phyloP scores from a whole-genome alignment of 2,113 vertebrate species.

The Lipophrys pholis region DNA sequence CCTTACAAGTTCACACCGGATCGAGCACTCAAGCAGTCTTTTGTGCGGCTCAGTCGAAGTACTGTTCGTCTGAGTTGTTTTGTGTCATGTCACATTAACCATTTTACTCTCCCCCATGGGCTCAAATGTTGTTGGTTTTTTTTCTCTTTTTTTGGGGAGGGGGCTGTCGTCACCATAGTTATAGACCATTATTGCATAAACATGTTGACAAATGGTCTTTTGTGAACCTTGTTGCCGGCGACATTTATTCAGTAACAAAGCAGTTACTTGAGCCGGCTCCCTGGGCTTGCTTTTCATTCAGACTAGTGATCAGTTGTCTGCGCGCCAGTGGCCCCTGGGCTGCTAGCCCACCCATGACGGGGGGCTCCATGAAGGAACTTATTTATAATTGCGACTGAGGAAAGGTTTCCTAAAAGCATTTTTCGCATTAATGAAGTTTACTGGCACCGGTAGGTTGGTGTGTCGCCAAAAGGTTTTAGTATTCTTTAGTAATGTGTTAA shows the following conservation, averaged over 20 bases:
- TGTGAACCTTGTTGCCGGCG: slow-evolving; percentile 81
- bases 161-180: slow-evolving; percentile 70
- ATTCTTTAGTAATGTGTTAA: slow-evolving; percentile 82
- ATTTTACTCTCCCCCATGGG: slow-evolving; percentile 51
- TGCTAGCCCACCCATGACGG: slow-evolving; percentile 84
- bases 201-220: slow-evolving; percentile 86
- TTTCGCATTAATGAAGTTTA: slow-evolving; percentile 79
- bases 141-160: slow-evolving; percentile 1
- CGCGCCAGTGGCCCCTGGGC: slow-evolving; percentile 80
- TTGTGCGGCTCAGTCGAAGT: slow-evolving; percentile 45
- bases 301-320: slow-evolving; percentile 84
- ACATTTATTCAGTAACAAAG: slow-evolving; percentile 86
- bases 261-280: slow-evolving; percentile 85
- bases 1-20: slow-evolving; percentile 58
- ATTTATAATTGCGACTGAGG: slow-evolving; percentile 83
- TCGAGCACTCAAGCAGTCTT: slow-evolving; percentile 46
- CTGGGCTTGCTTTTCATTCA: slow-evolving; percentile 83
- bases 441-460: slow-evolving; percentile 68
- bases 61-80: slow-evolving; percentile 44
- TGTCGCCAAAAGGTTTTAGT: slow-evolving; percentile 81
- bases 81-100: slow-evolving; percentile 49
- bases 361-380: slow-evolving; percentile 79
- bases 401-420: slow-evolving; percentile 83
- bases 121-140: slow-evolving; percentile 29
- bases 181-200: slow-evolving; percentile 81